A percentile compares a stretch with the other conserved stretches of the same genome.
Evolutionary conservation across 92 coral and sea anemone genomes (phyloP).

Genomic region (Palythoa grandis): DNA sequence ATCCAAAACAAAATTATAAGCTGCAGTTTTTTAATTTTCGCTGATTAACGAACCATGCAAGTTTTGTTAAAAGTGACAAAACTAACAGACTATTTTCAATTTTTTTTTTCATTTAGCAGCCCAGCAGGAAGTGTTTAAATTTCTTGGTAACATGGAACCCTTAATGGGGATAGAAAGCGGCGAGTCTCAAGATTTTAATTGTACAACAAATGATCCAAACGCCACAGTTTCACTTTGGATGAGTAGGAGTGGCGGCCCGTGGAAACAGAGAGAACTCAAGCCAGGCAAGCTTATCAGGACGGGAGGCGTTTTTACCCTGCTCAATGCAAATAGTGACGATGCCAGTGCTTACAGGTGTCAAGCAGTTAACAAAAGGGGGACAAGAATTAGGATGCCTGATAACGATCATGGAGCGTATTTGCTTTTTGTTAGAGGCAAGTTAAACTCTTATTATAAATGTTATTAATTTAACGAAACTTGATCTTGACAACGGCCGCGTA

Average conservation of each 20-base stretch:
- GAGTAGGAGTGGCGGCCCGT: background rate
- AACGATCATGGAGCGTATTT: background rate
- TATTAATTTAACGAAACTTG: too few relatives aligned
- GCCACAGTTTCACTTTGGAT: background rate
- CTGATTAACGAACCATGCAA: too few relatives aligned
- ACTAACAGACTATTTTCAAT: background rate
- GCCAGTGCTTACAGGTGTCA: background rate
- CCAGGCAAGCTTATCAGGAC: slow-evolving; percentile 6
- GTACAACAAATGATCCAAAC: slow-evolving; percentile 20
- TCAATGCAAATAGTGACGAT: background rate
- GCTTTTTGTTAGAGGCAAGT: background rate
- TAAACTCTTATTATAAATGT: background rate
- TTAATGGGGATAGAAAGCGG: too few relatives aligned
- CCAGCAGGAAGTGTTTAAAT: background rate
- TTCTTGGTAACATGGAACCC: background rate
- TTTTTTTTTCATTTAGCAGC: background rate
- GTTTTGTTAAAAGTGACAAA: background rate
- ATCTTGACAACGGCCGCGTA: too few relatives aligned
- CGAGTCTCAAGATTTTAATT: background rate
- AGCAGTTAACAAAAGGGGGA: background rate
- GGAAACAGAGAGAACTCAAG: background rate
- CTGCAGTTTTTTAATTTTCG: too few relatives aligned
- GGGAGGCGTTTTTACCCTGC: background rate
- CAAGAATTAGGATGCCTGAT: background rate
- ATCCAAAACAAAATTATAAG: too few relatives aligned